These are phyloP conservation scores for Schizotus pectinicornis DNA, from an alignment of 2,888 invertebrate species.

Conservation along the genomic window DNA sequence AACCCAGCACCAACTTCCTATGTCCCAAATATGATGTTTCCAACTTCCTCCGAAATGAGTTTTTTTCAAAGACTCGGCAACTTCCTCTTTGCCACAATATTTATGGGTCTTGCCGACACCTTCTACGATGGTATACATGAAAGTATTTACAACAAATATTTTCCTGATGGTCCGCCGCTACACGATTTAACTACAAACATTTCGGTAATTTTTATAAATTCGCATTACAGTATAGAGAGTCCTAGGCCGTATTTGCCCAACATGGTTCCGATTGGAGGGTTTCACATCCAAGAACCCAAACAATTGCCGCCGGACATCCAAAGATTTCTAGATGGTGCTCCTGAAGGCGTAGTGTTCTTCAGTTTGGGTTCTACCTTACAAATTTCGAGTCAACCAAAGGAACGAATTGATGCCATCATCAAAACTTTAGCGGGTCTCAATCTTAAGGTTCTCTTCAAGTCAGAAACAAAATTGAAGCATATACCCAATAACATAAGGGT, in stretches of 20 bases:
- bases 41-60: slow-evolving; percentile 45
- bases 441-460: slow-evolving; percentile 71
- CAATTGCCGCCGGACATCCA: slow-evolving; percentile 30
- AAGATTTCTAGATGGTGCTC: slow-evolving; percentile 37
- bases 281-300: slow-evolving; percentile 39
- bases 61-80: slow-evolving; percentile 21
- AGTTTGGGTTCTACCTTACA: slow-evolving; percentile 37
- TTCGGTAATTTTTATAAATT: slow-evolving; percentile 44
- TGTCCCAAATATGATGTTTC: slow-evolving; percentile 45
- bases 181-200: slow-evolving; percentile 37
- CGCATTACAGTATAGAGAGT: slow-evolving; percentile 44
- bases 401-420: slow-evolving; percentile 55
- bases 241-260: slow-evolving; percentile 46
- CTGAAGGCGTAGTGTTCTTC: slow-evolving; percentile 45
- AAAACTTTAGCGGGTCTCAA: slow-evolving; percentile 65
- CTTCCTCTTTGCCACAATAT: slow-evolving; percentile 6
- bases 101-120: slow-evolving; percentile 15
- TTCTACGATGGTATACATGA: slow-evolving; percentile 28
- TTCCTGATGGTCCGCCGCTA: slow-evolving; percentile 41
- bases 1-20: slow-evolving; percentile 51
- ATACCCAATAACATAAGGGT: slow-evolving; percentile 64
- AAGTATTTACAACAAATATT: slow-evolving; percentile 36
- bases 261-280: slow-evolving; percentile 48
- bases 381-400: slow-evolving; percentile 35
- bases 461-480: slow-evolving; percentile 61